Conservation (phyloP, 2,888 invertebrate species). For the Nomada hirtipes region DNA sequence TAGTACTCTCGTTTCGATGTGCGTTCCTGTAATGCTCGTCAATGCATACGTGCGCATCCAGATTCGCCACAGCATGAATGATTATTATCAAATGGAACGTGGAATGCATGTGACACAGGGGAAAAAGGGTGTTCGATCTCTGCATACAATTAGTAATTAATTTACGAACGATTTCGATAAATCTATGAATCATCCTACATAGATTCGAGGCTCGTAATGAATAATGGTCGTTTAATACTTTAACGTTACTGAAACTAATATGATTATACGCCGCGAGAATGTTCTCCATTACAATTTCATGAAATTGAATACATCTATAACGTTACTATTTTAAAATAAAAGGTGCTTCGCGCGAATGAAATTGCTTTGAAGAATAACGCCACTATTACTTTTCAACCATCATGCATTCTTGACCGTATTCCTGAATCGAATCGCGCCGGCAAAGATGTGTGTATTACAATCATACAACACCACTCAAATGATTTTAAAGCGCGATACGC, state of each 20-base stretch:
- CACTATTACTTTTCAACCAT: background rate
- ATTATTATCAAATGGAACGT: constrained; percentile 69
- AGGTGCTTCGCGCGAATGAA: background rate
- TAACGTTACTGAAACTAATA: background rate
- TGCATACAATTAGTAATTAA: constrained; percentile 25
- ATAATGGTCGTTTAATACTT: background rate
- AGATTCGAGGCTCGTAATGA: background rate
- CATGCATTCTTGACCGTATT: background rate
- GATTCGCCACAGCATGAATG: constrained; percentile 53
- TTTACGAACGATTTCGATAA: constrained; percentile 8
- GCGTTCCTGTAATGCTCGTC: constrained; percentile 39
- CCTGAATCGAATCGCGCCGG: background rate
- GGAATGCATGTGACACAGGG: constrained; percentile 43
- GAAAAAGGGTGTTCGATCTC: constrained; percentile 38
- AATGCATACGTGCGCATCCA: constrained; percentile 14
- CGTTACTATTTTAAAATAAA: too few relatives aligned
- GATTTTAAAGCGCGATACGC: background rate
- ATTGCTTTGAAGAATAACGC: background rate
- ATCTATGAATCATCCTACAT: background rate
- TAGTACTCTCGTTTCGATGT: constrained; percentile 22
- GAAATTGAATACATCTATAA: too few relatives aligned
- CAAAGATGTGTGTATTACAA: background rate
- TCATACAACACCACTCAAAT: background rate
- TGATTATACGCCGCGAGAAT: background rate
- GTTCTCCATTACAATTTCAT: too few relatives aligned